These are phyloP conservation scores for Tympanoctomys barrerae DNA, from an alignment of 2,797 vertebrate genomes.

Conservation along the genomic window DNA sequence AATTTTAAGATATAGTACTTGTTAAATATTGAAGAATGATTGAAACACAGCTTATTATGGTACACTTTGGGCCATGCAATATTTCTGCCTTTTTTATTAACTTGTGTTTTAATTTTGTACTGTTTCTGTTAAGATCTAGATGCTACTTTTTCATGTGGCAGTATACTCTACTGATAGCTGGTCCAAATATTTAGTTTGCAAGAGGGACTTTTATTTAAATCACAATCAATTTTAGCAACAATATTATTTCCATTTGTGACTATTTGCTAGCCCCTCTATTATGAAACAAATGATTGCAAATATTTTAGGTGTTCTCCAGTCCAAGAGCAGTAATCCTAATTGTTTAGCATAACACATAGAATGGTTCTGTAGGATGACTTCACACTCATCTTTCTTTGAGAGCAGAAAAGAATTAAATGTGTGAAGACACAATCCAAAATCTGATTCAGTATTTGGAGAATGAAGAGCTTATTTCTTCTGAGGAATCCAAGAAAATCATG, in stretches of 20 bases:
- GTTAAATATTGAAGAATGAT: neutral
- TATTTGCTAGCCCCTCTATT: neutral
- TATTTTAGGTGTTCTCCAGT: neutral
- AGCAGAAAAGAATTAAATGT: slow-evolving; percentile 17
- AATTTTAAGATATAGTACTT: neutral
- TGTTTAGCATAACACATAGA: neutral
- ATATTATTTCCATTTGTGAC: neutral
- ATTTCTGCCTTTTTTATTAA: neutral
- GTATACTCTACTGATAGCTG: neutral
- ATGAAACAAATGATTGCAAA: neutral
- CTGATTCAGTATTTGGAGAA: neutral
- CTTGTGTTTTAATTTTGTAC: slow-evolving; percentile 14
- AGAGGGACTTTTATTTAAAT: slow-evolving; percentile 30
- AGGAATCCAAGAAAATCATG: neutral
- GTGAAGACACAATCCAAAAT: neutral
- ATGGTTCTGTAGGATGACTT: neutral
- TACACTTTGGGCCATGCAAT: neutral
- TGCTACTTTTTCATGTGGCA: neutral
- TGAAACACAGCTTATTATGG: neutral
- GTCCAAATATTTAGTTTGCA: neutral
- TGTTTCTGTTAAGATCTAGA: neutral
- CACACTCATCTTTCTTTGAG: neutral
- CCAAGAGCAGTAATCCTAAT: neutral
- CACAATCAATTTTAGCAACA: slow-evolving; percentile 22
- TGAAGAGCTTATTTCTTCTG: neutral